phyloP scores from a whole-genome alignment of 2,797 vertebrate genomes.

The Chiroxiphia lanceolata region DNA sequence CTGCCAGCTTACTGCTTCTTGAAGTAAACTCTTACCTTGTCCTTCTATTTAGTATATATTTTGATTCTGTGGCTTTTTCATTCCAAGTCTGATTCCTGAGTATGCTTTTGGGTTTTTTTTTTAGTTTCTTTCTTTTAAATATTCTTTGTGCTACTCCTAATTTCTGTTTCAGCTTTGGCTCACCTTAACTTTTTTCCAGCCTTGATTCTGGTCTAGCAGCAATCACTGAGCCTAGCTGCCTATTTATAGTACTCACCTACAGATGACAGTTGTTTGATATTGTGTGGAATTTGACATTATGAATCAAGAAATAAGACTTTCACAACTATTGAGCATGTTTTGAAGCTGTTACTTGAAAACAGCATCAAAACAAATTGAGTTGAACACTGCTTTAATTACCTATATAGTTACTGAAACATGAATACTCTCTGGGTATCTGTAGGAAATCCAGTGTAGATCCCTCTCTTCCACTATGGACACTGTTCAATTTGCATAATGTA shows the following conservation, averaged over 20 bases:
- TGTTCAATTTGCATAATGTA: background rate
- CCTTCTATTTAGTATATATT: background rate
- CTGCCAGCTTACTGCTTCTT: background rate
- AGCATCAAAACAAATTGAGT: background rate
- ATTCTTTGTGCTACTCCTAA: background rate
- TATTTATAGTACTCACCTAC: background rate
- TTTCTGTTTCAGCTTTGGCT: background rate
- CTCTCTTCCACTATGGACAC: background rate
- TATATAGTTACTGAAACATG: background rate
- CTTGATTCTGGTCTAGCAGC: background rate
- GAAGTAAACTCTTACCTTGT: background rate
- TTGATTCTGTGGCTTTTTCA: background rate
- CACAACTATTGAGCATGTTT: background rate
- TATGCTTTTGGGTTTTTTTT: background rate
- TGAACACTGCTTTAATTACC: background rate
- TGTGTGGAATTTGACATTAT: background rate
- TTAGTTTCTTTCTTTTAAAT: background rate
- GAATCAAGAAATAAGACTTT: background rate
- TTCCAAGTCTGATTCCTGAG: background rate
- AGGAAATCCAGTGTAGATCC: background rate
- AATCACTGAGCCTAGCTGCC: background rate
- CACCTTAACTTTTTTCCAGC: background rate
- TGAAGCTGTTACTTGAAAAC: background rate
- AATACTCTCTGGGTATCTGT: background rate
- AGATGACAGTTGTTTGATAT: background rate